phyloP scores from a whole-genome alignment of 2,797 vertebrate species.

The Platalea minor region DNA sequence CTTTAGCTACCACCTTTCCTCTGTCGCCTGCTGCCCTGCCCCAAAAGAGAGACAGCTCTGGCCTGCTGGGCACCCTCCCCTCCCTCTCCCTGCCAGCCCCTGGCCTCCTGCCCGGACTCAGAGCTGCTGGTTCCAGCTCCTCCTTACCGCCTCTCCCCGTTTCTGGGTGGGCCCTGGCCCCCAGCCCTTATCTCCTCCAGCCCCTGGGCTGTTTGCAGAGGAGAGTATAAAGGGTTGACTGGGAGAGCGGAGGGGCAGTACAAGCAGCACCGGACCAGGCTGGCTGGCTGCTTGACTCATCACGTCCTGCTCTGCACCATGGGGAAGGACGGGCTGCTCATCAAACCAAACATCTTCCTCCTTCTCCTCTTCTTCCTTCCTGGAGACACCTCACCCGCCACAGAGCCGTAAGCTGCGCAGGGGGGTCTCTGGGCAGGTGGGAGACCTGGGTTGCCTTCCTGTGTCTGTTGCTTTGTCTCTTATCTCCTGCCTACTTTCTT shows the following conservation, averaged over 20 bases:
- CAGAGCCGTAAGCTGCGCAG: conserved; percentile 48
- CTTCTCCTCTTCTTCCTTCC: conserved; percentile 27
- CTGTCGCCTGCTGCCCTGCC: not conserved
- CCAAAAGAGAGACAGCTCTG: not conserved
- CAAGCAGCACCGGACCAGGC: not conserved
- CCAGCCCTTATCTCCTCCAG: conserved; percentile 51
- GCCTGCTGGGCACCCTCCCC: not conserved
- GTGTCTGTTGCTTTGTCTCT: not conserved
- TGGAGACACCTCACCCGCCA: not conserved
- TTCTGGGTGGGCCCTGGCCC: conserved; percentile 15
- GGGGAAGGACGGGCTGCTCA: not conserved
- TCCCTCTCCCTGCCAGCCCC: not conserved
- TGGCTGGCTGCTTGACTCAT: not conserved
- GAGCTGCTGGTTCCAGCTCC: conserved; percentile 22
- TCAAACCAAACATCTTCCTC: conserved; percentile 1
- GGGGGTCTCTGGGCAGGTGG: not conserved
- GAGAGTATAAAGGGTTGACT: conserved; percentile 32
- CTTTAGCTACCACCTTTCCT: not conserved
- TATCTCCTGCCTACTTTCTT: not conserved
- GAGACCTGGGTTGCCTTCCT: not conserved
- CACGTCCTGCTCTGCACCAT: not conserved
- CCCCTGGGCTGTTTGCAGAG: conserved; percentile 1
- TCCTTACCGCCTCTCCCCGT: not conserved
- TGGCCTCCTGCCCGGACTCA: conserved; percentile 16
- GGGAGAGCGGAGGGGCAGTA: not conserved